Base-by-base conservation (phyloP, 2,888 invertebrate genomes). In the Lingula anatina region DNA sequence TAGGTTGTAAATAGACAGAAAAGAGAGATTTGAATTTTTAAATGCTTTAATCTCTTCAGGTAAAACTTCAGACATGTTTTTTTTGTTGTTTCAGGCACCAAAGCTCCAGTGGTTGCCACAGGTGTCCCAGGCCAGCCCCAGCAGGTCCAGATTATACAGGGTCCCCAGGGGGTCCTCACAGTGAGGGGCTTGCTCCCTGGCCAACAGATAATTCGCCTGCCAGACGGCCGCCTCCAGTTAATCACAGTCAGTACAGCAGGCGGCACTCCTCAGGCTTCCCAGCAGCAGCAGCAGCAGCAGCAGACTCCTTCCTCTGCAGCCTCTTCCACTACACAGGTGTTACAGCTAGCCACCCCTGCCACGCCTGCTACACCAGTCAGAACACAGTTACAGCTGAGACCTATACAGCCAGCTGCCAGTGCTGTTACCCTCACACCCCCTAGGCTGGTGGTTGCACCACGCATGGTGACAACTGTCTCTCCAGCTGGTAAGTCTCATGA, bases 181-280 rank as follows among this genome's bases (percentile, higher is more conserved):
- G 93, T 95, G 1, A 85, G 90, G 53, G 95, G 95, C 1, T 81
- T 95, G 7, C 83, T 90, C 76, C 89, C 92, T 41, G 78, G 77
- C 50, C 95, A 95, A 71, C 93, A 94, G 70, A 80, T 95, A 49
- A 86, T 94, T 39, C 90, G 93, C 73, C 87, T 92, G 83, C 88
- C 93, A 0, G 94, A 95, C 75, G 95, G 95, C 0, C 90, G 91
- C 73, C 79, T 94, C 24, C 93, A 94, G 71, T 86, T 94, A 20
- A 81, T 89, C 31, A 86, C 72, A 3, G 57, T 69, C 46, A 64
- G 68, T 2, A 55, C 62, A 63, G 66, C 77, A 57, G 61, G 75
- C 23, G 56, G 75, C 26, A 60, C 69, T 24, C 49, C 51, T 26
- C 47, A 46, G 51, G 73, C 52, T 61, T 68, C n/a, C n/a, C n/a